Evolutionary conservation across 2,113 vertebrate genomes (phyloP), one percentile per base, ranked within the genome.

Genomic region (Pyxicephalus adspersus): DNA sequence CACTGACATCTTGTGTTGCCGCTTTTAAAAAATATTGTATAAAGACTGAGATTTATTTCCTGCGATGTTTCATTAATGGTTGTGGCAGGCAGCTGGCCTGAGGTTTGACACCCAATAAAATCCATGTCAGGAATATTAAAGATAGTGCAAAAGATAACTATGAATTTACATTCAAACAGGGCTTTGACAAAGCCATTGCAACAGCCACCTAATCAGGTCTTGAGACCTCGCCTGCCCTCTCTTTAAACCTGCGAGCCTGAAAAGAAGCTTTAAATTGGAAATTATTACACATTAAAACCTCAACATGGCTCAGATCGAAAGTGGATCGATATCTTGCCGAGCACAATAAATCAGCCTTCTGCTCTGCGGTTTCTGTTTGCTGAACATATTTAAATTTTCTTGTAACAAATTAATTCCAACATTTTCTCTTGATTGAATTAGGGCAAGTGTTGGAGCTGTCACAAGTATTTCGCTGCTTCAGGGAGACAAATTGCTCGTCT

Each of bases 351-450:
- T 98, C 97, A 98, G 96, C 93, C 84, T 92, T 94, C 94, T 95
- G 91, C 90, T 95, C 93, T 92, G 91, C 92, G 92, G 95, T 95
- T 93, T 91, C 92, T 94, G 95, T 97, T 95, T 94, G 94, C 95
- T 95, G 95, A 96, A 97, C 96, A 98, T 98, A 99, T 99, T 99
- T 98, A 99, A 96, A 99, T 99, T 96, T 97, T 96, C 97, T 98
- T 97, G 97, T 98, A 98, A 98, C 98, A 99, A 99, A 99, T 99
- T 98, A 99, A 99, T 99, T 99, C 97, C 96, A 98, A 96, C 98
- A 96, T 98, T 99, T 98, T 96, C 94, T 94, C 95, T 95, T 97
- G 97, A 99, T 99, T 98, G 97, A 99, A 99, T 99, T 98, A 99
- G 95, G 95, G 92, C 96, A 95, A 98, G 97, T 95, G 96, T 96